Conservation (phyloP, 2,888 invertebrate species). For the Machimus rusticus region DNA sequence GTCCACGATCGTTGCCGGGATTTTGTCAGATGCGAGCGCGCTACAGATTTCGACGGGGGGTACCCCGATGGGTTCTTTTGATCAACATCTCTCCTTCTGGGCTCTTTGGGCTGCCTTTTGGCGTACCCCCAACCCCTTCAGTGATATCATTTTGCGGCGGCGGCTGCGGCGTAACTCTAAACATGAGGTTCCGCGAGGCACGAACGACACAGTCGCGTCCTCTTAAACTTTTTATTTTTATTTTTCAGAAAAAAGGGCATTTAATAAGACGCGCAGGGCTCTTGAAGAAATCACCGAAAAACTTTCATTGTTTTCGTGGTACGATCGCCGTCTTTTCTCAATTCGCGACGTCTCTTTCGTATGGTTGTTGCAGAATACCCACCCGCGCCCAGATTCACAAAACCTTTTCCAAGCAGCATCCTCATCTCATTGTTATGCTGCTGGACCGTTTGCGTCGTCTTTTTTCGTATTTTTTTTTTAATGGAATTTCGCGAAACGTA, state of each 20-base stretch:
- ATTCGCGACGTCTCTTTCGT: neutral
- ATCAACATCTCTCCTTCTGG: neutral
- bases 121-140: neutral
- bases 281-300: neutral
- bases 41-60: neutral
- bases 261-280: neutral
- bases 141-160: neutral
- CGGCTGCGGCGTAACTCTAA: neutral
- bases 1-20: neutral
- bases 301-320: slow-evolving; percentile 8
- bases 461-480: neutral
- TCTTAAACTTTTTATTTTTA: neutral
- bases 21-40: neutral
- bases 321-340: neutral
- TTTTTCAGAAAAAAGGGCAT: neutral
- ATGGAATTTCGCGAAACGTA: neutral
- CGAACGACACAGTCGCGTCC: slow-evolving; percentile 27
- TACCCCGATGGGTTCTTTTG: neutral
- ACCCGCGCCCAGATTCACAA: neutral
- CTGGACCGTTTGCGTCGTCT: neutral
- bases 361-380: neutral
- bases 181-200: neutral
- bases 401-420: neutral
- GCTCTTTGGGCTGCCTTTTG: neutral
- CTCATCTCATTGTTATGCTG: neutral